Evolutionary conservation across 2,888 invertebrate genomes (phyloP).

Genomic region (Pollenia amentaria): DNA sequence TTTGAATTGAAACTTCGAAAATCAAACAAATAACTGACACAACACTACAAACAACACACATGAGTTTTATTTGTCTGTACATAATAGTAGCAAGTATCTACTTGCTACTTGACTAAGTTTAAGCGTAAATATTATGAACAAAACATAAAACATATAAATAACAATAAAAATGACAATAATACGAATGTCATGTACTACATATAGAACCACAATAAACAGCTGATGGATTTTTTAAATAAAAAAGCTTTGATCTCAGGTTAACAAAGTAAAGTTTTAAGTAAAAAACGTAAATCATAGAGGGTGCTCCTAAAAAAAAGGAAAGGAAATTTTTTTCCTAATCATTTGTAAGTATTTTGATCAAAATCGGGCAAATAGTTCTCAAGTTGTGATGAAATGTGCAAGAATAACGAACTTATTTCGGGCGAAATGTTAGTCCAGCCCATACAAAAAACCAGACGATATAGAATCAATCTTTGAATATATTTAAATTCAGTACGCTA

Average conservation of each 20-base stretch:
- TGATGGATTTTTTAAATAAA: background rate
- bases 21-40: slow-evolving; percentile 30
- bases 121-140: slow-evolving; percentile 9
- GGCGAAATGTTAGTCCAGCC: no score
- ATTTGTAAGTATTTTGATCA: no score
- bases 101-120: background rate
- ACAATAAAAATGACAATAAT: slow-evolving; percentile 4
- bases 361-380: no score
- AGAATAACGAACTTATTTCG: no score
- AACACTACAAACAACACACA: slow-evolving; percentile 1
- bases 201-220: slow-evolving; percentile 7
- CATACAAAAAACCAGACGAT: no score
- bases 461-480: no score
- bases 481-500: no score
- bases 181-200: background rate
- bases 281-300: no score
- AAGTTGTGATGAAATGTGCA: no score
- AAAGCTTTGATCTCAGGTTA: background rate
- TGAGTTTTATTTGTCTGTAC: background rate
- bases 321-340: no score
- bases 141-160: slow-evolving; percentile 9
- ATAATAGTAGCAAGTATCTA: background rate
- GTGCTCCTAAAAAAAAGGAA: no score
- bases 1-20: slow-evolving; percentile 56
- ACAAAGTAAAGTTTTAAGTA: background rate